phyloP scores from a whole-genome alignment of 1,140 invertebrate species.

The Rhagoletis zephyria region DNA sequence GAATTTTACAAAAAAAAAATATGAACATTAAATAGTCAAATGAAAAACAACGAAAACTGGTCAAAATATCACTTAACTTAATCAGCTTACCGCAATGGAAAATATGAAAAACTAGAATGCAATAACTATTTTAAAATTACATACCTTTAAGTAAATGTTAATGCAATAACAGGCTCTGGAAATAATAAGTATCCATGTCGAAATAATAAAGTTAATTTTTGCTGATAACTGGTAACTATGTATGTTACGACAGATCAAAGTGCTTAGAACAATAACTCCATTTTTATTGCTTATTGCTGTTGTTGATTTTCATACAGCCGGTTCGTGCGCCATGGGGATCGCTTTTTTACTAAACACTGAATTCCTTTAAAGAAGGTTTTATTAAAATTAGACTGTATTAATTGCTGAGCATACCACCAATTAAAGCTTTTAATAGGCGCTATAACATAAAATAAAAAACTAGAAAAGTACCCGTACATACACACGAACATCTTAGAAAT shows the following conservation, averaged over 20 bases:
- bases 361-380: neutral
- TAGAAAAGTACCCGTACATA: neutral
- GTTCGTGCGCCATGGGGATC: neutral
- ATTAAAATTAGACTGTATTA: neutral
- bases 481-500: neutral
- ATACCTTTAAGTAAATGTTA: too few relatives aligned
- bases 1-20: too few relatives aligned
- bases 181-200: neutral
- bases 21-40: too few relatives aligned
- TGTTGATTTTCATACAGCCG: neutral
- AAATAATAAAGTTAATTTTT: slow-evolving; percentile 23
- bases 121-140: too few relatives aligned
- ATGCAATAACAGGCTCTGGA: neutral
- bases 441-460: neutral
- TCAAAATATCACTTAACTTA: too few relatives aligned
- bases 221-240: neutral
- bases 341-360: neutral
- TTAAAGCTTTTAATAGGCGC: neutral
- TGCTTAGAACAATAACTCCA: neutral
- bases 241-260: too few relatives aligned
- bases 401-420: slow-evolving; percentile 2
- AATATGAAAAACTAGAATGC: too few relatives aligned
- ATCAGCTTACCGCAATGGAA: too few relatives aligned
- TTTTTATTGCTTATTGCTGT: neutral
- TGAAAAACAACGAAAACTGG: too few relatives aligned